Base-by-base conservation (phyloP, 92 coral and sea anemone species). In the Actinernus sp. region DNA sequence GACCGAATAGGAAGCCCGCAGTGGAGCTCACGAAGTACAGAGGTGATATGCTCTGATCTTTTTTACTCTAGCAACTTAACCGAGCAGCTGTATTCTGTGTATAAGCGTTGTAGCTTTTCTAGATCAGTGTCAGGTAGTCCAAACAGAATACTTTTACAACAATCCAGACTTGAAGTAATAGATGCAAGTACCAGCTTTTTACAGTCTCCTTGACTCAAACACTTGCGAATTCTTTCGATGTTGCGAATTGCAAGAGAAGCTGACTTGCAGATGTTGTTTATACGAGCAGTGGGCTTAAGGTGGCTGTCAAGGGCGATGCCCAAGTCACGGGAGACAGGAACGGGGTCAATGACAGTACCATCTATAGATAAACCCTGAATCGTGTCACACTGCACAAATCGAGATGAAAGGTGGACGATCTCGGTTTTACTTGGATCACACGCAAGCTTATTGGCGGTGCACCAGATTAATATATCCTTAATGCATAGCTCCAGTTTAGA, bases 381-480 rank as follows among this genome's bases (percentile, higher is more conserved):
- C 40, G 52, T 49, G 30, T 60, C 50, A 60, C 13, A 39, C 67
- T 60, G 52, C 41, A 12, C 4, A 58, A 58, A 58, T 26, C 26
- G 49, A 23, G 65, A 37, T 26, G 9, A 22, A 13, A 58, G 26
- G 14, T 58, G 65, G 32, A 9, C 19, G 11, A 58, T 58, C 31
- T 58, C 21, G 25, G 31, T 40, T 37, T 60, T 60, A 36, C 16
- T 3, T 24, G 52, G 52, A n/a, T 26, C 45, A 21, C 52, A 60
- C 20, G 52, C 4, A 25, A 60, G 67, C 34, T 10, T 60, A 11
- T 60, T 60, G 52, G 33, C 29, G 17, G 51, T 40, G 29, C 67
- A 60, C 67, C 36, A 39, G 28, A 32, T 60, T 12, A 61, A 51
- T 22, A 59, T 39, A 34, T 38, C 51, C 9, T 38, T 34, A 34